Conservation (phyloP, 2,888 invertebrate species). For the Criorhina ranunculi region DNA sequence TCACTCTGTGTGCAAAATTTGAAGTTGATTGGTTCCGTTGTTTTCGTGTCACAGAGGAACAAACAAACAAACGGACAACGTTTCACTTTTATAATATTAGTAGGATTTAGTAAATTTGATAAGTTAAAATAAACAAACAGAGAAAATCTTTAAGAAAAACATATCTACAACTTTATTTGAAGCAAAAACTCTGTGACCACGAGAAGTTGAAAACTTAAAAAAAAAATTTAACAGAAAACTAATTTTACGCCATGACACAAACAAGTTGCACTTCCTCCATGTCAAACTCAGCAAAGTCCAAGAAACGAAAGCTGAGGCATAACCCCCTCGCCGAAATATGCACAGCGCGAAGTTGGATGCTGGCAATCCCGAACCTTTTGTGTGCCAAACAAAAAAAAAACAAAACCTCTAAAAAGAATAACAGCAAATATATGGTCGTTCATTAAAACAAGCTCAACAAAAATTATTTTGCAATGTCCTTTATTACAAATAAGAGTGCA, state of each 20-base stretch:
- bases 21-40: too few species aligned
- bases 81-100: too few species aligned
- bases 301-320: slow-evolving; percentile 46
- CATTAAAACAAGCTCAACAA: slow-evolving; percentile 71
- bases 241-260: slow-evolving; percentile 76
- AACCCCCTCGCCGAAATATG: slow-evolving; percentile 1
- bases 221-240: slow-evolving; percentile 57
- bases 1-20: too few species aligned
- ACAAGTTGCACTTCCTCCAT: slow-evolving; percentile 70
- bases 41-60: too few species aligned
- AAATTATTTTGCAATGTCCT: slow-evolving; percentile 71
- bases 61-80: too few species aligned
- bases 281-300: slow-evolving; percentile 40
- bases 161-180: slow-evolving; percentile 11
- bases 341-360: slow-evolving; percentile 5
- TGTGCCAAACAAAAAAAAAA: slow-evolving; percentile 49
- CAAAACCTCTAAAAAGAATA: slow-evolving; percentile 31
- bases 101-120: too few species aligned
- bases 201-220: slow-evolving; percentile 68
- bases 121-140: slow-evolving; percentile 1
- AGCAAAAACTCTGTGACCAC: slow-evolving; percentile 61
- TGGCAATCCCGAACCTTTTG: slow-evolving; percentile 21
- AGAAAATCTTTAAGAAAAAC: background rate
- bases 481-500: slow-evolving; percentile 74
- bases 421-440: slow-evolving; percentile 64